A percentile compares a stretch with the other conserved stretches of the same genome.
Evolutionary conservation across 2,888 invertebrate species (phyloP).

Genomic region (Ernsta delagoae): DNA sequence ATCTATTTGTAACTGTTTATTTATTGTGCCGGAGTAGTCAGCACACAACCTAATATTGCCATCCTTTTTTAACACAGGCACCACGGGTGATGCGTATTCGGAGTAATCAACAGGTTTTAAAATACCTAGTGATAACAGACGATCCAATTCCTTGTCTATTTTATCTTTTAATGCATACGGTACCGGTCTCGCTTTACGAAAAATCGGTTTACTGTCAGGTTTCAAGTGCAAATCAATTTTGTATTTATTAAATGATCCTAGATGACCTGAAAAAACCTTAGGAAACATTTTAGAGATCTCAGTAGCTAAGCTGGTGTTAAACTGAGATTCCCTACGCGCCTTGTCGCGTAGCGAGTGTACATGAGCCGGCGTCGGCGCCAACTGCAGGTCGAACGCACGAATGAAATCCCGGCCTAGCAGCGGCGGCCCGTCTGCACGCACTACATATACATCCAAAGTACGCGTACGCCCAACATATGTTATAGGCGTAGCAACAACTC

Average conservation of each 20-base stretch:
- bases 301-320: neutral
- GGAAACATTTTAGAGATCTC: conserved; percentile 1
- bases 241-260: conserved; percentile 3
- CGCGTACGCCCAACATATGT: conserved; percentile 29
- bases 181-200: neutral
- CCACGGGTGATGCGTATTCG: neutral
- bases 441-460: conserved; percentile 33
- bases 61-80: neutral
- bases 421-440: conserved; percentile 27
- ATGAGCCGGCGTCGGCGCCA: conserved; percentile 20
- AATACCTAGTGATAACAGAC: neutral
- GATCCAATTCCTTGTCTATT: neutral
- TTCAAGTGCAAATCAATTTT: conserved; percentile 25
- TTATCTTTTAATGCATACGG: neutral
- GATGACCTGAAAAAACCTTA: conserved; percentile 13
- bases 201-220: neutral
- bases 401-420: conserved; percentile 37
- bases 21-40: neutral
- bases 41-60: neutral
- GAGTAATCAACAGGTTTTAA: neutral
- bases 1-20: neutral
- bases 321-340: neutral
- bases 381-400: conserved; percentile 33
- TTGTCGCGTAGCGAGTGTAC: neutral
- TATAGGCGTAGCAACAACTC: conserved; percentile 33